Evolutionary conservation across 2,888 invertebrate species (phyloP).

Genomic region (Drosophila koepferae): DNA sequence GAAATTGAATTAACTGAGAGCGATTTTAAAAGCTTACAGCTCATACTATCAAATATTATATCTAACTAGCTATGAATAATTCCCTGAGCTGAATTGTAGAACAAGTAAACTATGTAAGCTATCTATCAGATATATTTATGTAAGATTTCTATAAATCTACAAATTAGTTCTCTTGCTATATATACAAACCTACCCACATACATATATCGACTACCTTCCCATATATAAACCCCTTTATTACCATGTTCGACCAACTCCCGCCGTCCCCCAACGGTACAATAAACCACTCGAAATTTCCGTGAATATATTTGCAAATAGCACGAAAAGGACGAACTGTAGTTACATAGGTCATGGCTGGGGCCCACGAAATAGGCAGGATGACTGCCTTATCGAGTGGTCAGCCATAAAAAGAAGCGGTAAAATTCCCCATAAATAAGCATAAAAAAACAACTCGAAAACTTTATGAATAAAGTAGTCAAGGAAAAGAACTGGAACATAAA

Average conservation of each 20-base stretch:
- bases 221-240: not conserved
- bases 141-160: too few relatives aligned
- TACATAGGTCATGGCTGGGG: conserved; percentile 1
- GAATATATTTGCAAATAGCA: conserved; percentile 59
- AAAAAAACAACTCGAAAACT: conserved; percentile 36
- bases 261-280: not conserved
- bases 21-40: too few relatives aligned
- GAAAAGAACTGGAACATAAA: not conserved
- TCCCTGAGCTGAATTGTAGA: too few relatives aligned
- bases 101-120: too few relatives aligned
- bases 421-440: conserved; percentile 69
- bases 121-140: not conserved
- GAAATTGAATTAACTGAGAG: not conserved
- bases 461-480: conserved; percentile 21
- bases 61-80: too few relatives aligned
- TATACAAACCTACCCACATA: not conserved
- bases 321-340: conserved; percentile 19
- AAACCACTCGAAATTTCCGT: conserved; percentile 12
- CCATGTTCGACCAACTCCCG: not conserved
- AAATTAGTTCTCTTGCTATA: too few relatives aligned
- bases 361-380: conserved; percentile 1
- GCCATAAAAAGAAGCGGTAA: conserved; percentile 38
- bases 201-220: not conserved
- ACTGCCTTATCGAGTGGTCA: conserved; percentile 51
- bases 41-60: too few relatives aligned